Evolutionary conservation across 2,888 invertebrate species (phyloP), one percentile per base, ranked within the genome.

Genomic region (Eubasilissa splendida): DNA sequence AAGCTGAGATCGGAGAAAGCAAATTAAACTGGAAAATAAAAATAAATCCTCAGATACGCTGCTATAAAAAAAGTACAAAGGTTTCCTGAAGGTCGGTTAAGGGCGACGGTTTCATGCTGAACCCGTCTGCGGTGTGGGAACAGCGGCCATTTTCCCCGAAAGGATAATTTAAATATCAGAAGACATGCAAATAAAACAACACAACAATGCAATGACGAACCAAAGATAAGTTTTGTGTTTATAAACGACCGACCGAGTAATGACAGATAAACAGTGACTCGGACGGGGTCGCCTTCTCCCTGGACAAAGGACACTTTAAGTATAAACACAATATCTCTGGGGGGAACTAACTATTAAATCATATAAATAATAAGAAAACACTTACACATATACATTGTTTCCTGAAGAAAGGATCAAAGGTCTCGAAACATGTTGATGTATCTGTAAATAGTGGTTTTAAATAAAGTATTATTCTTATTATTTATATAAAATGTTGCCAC

Each of bases 191-290:
- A 54, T 53, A 76, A 73, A 77, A 60, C 50, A 77, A 77, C 68
- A 71, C 31, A 77, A 81, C 81, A 81, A 81, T 77, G 81, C 77
- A 78, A 81, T 75, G 78, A 78, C 81, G 78, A 65, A 78, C 59
- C 68, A 50, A 74, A 75, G 81, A 78, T 78, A 63, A 66, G 78
- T 33, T 66, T 50, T 8, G 54, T 53, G 14, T 22, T 68, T 68
- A 68, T 52, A 50, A 52, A 53, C 14, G 22, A 70, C 33, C 54
- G 63, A 63, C 65, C 65, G 60, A 76, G 50, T 65, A 76, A 52
- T 52, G 52, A 14, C 65, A 76, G 58, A 70, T 58, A 50, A 52
- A 70, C 42, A 10, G 66, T 77, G 58, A 42, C 68, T 50, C 14
- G 22, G 14, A 53, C 50, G 52, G 12, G 12, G 58, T 54, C 65